These are phyloP conservation scores for Desoria tigrina DNA, from an alignment of 2,888 invertebrate species.

Conservation along the genomic window DNA sequence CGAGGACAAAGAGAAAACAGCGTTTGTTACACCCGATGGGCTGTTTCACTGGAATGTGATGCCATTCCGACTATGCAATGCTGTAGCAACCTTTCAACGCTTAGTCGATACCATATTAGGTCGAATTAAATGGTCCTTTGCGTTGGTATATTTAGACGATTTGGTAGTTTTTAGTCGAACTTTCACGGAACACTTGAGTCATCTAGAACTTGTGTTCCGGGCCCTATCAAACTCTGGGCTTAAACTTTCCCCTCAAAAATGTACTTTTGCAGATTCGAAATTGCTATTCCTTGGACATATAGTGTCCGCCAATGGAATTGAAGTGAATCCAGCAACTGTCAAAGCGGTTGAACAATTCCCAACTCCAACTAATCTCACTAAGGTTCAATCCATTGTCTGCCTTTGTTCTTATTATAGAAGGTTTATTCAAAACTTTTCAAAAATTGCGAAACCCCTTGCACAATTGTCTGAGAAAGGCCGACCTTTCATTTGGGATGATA, in stretches of 20 bases:
- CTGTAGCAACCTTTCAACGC: background rate
- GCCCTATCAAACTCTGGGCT: conserved; percentile 16
- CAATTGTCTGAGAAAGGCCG: background rate
- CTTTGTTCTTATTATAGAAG: conserved; percentile 40
- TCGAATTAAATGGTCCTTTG: conserved; percentile 20
- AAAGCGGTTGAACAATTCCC: conserved; percentile 10
- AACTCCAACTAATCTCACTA: background rate
- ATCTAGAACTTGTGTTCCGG: conserved; percentile 1
- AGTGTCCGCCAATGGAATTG: conserved; percentile 1
- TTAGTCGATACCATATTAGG: conserved; percentile 13
- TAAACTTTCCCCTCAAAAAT: conserved; percentile 32
- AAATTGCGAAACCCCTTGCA: background rate
- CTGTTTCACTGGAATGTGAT: conserved; percentile 18
- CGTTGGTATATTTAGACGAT: conserved; percentile 22
- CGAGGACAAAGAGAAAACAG: background rate
- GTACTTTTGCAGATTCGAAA: conserved; percentile 48
- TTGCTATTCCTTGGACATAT: conserved; percentile 16
- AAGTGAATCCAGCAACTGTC: conserved; percentile 11
- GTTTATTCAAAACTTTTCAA: conserved; percentile 27
- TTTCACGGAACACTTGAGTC: background rate
- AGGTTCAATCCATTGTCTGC: conserved; percentile 11
- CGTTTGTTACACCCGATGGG: conserved; percentile 10
- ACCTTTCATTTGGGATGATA: conserved; percentile 1
- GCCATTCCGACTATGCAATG: conserved; percentile 24
- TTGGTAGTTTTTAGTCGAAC: conserved; percentile 11